A percentile compares a stretch with the other conserved stretches of the same genome.
Evolutionary conservation across 2,888 invertebrate species (phyloP).

Genomic region (Panzeria rudis): DNA sequence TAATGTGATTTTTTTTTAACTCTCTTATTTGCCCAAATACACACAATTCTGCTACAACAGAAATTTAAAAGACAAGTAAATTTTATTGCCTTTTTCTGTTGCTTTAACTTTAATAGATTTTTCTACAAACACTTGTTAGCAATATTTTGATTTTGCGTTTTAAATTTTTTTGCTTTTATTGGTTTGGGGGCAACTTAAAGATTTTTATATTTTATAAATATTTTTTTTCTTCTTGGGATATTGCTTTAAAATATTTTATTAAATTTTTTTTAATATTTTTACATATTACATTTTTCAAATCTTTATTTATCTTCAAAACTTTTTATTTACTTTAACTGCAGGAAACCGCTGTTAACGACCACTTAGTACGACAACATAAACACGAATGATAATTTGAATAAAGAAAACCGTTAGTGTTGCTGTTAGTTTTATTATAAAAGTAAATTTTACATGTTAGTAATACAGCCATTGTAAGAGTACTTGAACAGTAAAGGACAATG

Average conservation of each 20-base stretch:
- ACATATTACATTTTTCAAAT: background rate
- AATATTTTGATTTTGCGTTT: constrained; percentile 24
- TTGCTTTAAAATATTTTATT: background rate
- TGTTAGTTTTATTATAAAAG: constrained; percentile 42
- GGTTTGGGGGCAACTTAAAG: background rate
- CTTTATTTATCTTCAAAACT: background rate
- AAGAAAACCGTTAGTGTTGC: constrained; percentile 62
- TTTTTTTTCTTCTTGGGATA: background rate
- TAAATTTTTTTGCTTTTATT: background rate
- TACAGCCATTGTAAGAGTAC: background rate
- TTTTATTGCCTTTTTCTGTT: constrained; percentile 4
- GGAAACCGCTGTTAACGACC: constrained; percentile 56
- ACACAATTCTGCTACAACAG: background rate
- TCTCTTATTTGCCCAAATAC: constrained; percentile 2
- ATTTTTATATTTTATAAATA: background rate
- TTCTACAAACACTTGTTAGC: constrained; percentile 47
- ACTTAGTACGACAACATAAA: constrained; percentile 63
- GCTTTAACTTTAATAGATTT: constrained; percentile 11
- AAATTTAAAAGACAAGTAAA: background rate
- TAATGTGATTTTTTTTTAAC: constrained; percentile 5
- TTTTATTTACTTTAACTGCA: constrained; percentile 5
- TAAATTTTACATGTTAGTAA: constrained; percentile 22
- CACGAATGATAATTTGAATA: constrained; percentile 67
- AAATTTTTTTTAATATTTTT: background rate
- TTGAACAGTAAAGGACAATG: constrained; percentile 48